Conservation (phyloP, 2,113 vertebrate species). For the Alethe diademata region DNA sequence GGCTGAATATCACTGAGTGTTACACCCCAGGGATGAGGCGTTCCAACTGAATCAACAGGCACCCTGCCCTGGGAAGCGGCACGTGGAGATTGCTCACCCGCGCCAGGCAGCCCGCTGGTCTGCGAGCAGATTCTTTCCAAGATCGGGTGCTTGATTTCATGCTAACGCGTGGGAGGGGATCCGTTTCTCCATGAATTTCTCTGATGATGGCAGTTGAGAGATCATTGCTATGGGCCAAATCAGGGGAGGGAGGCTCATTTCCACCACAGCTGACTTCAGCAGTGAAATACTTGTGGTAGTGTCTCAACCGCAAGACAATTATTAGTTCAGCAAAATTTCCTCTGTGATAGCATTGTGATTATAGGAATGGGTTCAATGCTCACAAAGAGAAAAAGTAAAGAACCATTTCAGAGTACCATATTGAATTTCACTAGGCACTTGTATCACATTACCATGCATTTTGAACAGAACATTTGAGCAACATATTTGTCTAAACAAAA, state of each 20-base stretch:
- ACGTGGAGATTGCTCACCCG: background rate
- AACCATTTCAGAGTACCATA: background rate
- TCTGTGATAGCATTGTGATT: background rate
- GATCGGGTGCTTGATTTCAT: conserved; percentile 40
- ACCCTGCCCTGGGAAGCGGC: background rate
- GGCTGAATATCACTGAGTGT: background rate
- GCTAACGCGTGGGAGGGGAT: background rate
- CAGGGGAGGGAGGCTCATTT: conserved; percentile 4
- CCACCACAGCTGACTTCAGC: conserved; percentile 34
- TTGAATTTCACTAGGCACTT: background rate
- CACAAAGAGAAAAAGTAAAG: background rate
- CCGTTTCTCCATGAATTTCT: background rate
- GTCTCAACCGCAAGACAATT: background rate
- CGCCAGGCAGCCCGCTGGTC: background rate
- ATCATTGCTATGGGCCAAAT: background rate
- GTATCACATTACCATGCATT: background rate
- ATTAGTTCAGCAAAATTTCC: conserved; percentile 29
- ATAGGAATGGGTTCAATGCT: background rate
- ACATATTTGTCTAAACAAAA: background rate
- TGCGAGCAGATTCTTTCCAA: conserved; percentile 23
- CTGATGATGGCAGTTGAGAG: conserved; percentile 9
- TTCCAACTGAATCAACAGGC: background rate
- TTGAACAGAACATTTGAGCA: background rate
- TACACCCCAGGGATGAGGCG: background rate
- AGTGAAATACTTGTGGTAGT: background rate